A percentile compares a stretch with the other conserved stretches of the same genome.
These are phyloP conservation scores for Thera britannica DNA, from an alignment of 2,888 invertebrate species.

Conservation along the genomic window DNA sequence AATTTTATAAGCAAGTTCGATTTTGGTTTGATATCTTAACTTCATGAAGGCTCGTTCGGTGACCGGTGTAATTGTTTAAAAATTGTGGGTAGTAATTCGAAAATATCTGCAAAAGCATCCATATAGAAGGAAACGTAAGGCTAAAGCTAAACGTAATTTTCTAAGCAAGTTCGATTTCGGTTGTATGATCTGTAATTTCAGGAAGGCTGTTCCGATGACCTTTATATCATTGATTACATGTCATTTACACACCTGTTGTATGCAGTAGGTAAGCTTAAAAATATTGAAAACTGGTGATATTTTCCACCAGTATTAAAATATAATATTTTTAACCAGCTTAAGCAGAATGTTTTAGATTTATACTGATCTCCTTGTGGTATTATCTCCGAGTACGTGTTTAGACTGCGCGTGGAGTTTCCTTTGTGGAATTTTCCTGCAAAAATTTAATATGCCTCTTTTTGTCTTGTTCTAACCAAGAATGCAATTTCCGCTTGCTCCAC, in stretches of 20 bases:
- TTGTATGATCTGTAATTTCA: too few species aligned
- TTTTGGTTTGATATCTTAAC: too few species aligned
- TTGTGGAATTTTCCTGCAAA: slow-evolving; percentile 26
- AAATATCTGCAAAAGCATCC: too few species aligned
- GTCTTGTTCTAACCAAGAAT: slow-evolving; percentile 20
- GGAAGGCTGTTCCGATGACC: too few species aligned
- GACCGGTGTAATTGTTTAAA: too few species aligned
- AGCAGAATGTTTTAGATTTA: slow-evolving; percentile 11
- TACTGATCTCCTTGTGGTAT: slow-evolving; percentile 13
- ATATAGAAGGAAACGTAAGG: too few species aligned
- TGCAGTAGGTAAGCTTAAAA: not conserved
- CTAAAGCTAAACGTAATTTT: too few species aligned
- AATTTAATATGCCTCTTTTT: slow-evolving; percentile 23
- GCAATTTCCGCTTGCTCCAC: slow-evolving; percentile 7
- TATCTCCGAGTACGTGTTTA: slow-evolving; percentile 11
- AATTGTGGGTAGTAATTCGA: too few species aligned
- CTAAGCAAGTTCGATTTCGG: too few species aligned
- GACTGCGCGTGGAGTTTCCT: slow-evolving; percentile 18
- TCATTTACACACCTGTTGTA: not conserved
- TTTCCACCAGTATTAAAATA: not conserved
- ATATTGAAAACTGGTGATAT: not conserved
- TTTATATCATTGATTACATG: too few species aligned
- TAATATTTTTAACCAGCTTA: slow-evolving; percentile 8
- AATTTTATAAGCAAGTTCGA: too few species aligned
- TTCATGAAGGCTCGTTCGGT: too few species aligned